Base-by-base conservation (phyloP, 2,113 vertebrate species). In the Phycodurus eques region DNA sequence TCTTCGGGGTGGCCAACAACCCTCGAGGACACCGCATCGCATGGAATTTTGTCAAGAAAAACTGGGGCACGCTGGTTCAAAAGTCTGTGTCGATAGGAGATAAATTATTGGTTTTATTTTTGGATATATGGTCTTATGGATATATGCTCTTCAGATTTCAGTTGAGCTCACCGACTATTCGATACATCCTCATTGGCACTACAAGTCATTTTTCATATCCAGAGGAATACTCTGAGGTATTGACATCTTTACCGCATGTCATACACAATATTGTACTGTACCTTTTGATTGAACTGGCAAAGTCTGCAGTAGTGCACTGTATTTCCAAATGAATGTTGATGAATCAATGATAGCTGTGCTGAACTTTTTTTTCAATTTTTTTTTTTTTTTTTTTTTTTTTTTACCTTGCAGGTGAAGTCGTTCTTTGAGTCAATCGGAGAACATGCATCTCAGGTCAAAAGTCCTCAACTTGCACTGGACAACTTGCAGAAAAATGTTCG, bases 351-450 rank as follows among this genome's bases (percentile, higher is more conserved):
- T 75, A 20, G 9, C 27, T 74, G 35, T 67, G 6, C 44, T 8
- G 69, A 49, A 66, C 46, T 73, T n/a, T 27, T 4, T 74, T 3
- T 82, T 20, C 63, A 49, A 66, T 43, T 73, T n/a, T 27, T 4
- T 74, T 3, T 82, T 20, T 61, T 42, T 88, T 75, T 70, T 22
- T 22, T 5, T 73, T 3, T 79, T 19, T 67, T 54, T 87, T 76
- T 80, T n/a, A 57, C 68, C 65, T 35, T 27, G n/a, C 77, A 94
- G 93, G 87, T 94, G 65, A 86, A 90, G 82, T 57, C 70, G 51
- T 94, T 94, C 82, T 94, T 93, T 87, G 78, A 90, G 57, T 92
- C 92, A 31, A 90, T 92, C 75, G 88, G 81, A 79, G 89, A 94
- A 44, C 88, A 94, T 46, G 76, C 86, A 1, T 90, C 89, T 69